phyloP scores from a whole-genome alignment of 2,888 invertebrate genomes.

The Taphrorychus bicolor region DNA sequence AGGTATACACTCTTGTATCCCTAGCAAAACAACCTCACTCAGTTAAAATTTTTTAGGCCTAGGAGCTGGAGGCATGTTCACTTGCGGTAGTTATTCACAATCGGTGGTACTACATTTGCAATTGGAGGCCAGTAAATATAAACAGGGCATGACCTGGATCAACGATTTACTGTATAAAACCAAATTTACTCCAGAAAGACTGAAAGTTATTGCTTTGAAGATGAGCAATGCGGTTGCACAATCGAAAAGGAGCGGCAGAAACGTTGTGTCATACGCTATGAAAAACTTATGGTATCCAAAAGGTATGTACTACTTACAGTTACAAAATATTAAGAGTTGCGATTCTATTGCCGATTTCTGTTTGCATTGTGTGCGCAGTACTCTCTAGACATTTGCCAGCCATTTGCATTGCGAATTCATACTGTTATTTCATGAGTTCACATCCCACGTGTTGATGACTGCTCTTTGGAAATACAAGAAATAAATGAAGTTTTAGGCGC shows the following conservation, averaged over 20 bases:
- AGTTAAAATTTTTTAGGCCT: conserved; percentile 42
- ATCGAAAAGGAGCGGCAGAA: conserved; percentile 74
- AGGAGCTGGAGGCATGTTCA: conserved; percentile 63
- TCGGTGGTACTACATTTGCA: conserved; percentile 71
- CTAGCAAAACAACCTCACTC: not conserved
- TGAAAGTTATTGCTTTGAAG: conserved; percentile 80
- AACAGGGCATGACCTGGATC: conserved; percentile 75
- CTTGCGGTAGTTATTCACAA: conserved; percentile 76
- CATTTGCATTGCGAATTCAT: too few relatives aligned
- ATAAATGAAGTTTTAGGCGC: not conserved
- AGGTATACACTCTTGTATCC: conserved; percentile 60
- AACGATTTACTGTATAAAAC: conserved; percentile 77
- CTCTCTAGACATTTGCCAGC: too few relatives aligned
- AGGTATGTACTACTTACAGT: conserved; percentile 47
- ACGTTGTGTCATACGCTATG: conserved; percentile 70
- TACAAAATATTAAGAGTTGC: too few relatives aligned
- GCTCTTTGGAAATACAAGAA: too few relatives aligned
- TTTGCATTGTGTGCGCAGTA: too few relatives aligned
- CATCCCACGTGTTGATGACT: too few relatives aligned
- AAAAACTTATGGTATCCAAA: conserved; percentile 65
- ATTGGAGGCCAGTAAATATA: conserved; percentile 80
- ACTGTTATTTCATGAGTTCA: too few relatives aligned
- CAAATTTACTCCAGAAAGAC: conserved; percentile 74
- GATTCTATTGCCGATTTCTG: too few relatives aligned
- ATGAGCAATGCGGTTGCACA: conserved; percentile 82